These are phyloP conservation scores for Sinohyriopsis cumingii DNA, from an alignment of 2,888 invertebrate genomes.

Conservation along the genomic window DNA sequence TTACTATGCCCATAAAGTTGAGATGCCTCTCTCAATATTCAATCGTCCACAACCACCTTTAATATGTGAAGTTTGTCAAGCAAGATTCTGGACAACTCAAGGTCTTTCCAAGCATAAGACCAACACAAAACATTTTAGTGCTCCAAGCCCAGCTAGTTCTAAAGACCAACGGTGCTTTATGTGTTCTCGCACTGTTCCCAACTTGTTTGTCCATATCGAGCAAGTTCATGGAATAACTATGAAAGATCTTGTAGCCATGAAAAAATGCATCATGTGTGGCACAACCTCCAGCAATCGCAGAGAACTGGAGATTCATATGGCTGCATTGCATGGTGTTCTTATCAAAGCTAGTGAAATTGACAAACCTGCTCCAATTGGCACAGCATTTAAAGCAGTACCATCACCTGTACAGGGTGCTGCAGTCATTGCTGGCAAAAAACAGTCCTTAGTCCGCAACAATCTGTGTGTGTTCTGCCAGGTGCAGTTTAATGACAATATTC, in stretches of 20 bases:
- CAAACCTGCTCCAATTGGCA: conserved; percentile 10
- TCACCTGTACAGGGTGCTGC: not conserved
- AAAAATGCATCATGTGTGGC: conserved; percentile 63
- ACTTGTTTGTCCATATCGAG: conserved; percentile 44
- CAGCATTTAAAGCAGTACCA: conserved; percentile 16
- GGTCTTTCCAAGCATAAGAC: conserved; percentile 95
- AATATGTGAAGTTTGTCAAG: conserved; percentile 96
- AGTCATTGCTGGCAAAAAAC: conserved; percentile 1
- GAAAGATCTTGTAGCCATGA: conserved; percentile 46
- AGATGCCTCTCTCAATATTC: conserved; percentile 63
- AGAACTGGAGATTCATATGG: conserved; percentile 58
- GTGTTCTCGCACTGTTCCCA: conserved; percentile 38
- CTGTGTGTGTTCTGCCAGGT: conserved; percentile 63
- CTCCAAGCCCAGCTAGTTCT: conserved; percentile 12
- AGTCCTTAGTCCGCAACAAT: conserved; percentile 33
- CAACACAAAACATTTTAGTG: conserved; percentile 69
- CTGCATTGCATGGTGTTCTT: conserved; percentile 54
- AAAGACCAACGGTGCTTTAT: conserved; percentile 41
- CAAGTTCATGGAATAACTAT: conserved; percentile 43
- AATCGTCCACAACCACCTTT: conserved; percentile 81
- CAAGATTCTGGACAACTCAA: conserved; percentile 96
- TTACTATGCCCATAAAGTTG: conserved; percentile 94
- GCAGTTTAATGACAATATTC: conserved; percentile 62
- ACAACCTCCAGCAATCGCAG: conserved; percentile 45
- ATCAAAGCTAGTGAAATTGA: conserved; percentile 43